Evolutionary conservation across 2,113 vertebrate genomes (phyloP).

Genomic region (Microtus oregoni): DNA sequence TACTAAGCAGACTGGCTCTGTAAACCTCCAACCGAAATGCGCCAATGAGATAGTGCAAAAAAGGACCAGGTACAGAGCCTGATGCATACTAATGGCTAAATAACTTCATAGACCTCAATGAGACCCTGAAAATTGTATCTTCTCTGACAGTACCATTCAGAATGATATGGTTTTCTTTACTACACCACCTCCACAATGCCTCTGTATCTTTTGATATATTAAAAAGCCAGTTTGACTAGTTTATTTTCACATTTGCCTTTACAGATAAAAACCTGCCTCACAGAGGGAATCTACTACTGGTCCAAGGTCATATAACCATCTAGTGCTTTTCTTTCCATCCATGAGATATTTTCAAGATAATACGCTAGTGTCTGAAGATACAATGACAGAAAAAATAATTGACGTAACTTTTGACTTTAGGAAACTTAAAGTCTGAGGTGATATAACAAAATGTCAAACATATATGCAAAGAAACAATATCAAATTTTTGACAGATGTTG

Average conservation of each 20-base stretch:
- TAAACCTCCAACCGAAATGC: constrained; percentile 4
- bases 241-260: neutral
- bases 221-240: constrained; percentile 16
- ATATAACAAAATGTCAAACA: neutral
- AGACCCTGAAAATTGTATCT: neutral
- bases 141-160: neutral
- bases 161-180: neutral
- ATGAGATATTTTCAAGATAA: neutral
- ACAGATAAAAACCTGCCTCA: neutral
- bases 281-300: neutral
- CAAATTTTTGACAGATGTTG: neutral
- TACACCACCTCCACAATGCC: neutral
- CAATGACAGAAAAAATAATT: neutral
- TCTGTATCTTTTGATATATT: neutral
- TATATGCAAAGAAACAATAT: neutral
- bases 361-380: neutral
- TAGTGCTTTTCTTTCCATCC: neutral
- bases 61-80: neutral
- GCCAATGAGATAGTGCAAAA: neutral
- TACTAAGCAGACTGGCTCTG: neutral
- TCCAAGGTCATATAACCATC: neutral
- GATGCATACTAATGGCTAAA: neutral
- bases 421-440: neutral
- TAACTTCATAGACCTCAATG: neutral
- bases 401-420: neutral